Percentiles rank a stretch among this genome's conserved stretches.
Conservation (phyloP, 2,797 vertebrate genomes). For the Columba guinea region DNA sequence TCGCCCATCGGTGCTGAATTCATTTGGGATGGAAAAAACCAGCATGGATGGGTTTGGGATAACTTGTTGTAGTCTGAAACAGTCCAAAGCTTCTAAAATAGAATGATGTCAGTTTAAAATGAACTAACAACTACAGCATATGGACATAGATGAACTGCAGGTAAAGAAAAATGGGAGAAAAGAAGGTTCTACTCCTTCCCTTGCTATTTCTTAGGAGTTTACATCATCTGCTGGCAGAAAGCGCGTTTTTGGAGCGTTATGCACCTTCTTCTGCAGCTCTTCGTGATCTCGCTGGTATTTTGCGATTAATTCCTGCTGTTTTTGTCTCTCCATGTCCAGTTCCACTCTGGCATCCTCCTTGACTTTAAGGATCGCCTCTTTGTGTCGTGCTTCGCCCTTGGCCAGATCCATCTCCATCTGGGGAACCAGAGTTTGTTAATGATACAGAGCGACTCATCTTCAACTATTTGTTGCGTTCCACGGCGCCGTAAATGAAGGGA, state of each 20-base stretch:
- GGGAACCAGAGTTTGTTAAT: background rate
- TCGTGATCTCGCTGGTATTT: constrained; percentile 76
- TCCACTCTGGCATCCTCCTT: constrained; percentile 76
- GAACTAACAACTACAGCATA: background rate
- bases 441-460: background rate
- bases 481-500: background rate
- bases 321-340: constrained; percentile 79
- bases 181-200: background rate
- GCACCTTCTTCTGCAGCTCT: constrained; percentile 81
- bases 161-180: background rate
- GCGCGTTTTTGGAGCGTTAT: background rate
- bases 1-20: no score
- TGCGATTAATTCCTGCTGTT: constrained; percentile 77
- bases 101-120: background rate
- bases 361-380: constrained; percentile 73
- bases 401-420: constrained; percentile 77
- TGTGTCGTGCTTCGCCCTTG: constrained; percentile 73
- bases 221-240: background rate
- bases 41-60: background rate
- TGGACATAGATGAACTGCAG: background rate
- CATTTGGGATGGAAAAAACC: background rate
- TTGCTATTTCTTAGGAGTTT: background rate
- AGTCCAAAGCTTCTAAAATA: background rate
- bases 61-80: background rate
- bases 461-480: background rate